Base-by-base conservation (phyloP, 2,113 vertebrate species). In the Agapornis roseicollis region DNA sequence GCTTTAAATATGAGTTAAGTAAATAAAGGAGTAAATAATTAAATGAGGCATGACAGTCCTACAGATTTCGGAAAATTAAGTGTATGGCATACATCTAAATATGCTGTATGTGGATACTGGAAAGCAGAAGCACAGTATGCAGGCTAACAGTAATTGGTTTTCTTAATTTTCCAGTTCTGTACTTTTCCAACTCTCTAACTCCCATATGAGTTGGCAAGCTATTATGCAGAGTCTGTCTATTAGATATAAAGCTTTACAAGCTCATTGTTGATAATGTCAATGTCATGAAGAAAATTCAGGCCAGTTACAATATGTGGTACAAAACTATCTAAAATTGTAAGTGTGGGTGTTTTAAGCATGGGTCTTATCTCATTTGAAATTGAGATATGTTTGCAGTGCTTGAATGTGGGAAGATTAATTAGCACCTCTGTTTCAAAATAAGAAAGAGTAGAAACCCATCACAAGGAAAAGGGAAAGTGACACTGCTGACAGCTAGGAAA, bases 401-500 rank as follows among this genome's bases (percentile, higher is more conserved):
- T 97, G 97, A 97, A 98, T 98, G 98, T 98, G 98, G 98, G 97
- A 98, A 98, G 97, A 98, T 98, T 98, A 99, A 99, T 99, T 99
- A 99, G 98, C 98, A 98, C 98, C 97, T 98, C 95, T 97, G 96
- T 97, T 98, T 98, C 97, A 98, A 98, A 98, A 98, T 97, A 98
- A 98, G 97, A 97, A 98, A 97, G 96, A 90, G 94, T 95, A 97
- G 97, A 97, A 98, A 97, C 89, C 94, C 88, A 97, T 97, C 97
- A 98, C 96, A 98, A 94, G 88, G 90, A 97, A 97, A 97, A 97
- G 93, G 91, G 96, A 97, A 98, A 97, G 77, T 98, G 97, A 97
- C 97, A 96, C 90, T 97, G 97, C 94, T 5, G 49, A 97, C 96
- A 98, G 92, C 80, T 96, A 97, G 86, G 94, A 97, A 97, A 96